Conservation (phyloP, 2,113 vertebrate genomes). For the Trinectes maculatus region DNA sequence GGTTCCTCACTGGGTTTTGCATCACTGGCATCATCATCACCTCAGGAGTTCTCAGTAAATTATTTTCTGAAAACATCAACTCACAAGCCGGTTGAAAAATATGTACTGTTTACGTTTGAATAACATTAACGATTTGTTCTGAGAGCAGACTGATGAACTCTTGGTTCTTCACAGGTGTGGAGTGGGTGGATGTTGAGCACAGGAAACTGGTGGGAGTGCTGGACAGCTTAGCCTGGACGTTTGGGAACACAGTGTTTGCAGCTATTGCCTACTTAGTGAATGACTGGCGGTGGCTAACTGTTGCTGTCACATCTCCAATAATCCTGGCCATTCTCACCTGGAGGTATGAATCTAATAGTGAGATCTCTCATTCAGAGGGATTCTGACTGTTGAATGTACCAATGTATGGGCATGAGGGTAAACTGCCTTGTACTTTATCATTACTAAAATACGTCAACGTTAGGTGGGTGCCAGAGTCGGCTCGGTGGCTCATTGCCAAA, state of each 20-base stretch:
- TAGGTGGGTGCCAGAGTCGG: slow-evolving; percentile 94
- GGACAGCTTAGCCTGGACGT: slow-evolving; percentile 78
- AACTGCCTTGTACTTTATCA: neutral
- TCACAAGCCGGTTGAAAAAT: too few relatives aligned
- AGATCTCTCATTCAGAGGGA: neutral
- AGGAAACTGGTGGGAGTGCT: slow-evolving; percentile 77
- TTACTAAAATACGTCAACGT: neutral
- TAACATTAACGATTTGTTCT: too few relatives aligned
- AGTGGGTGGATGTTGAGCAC: slow-evolving; percentile 83
- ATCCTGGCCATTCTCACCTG: slow-evolving; percentile 70
- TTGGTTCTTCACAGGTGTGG: slow-evolving; percentile 71
- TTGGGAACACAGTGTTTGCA: slow-evolving; percentile 64
- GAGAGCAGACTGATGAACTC: neutral
- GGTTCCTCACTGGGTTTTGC: slow-evolving; percentile 81
- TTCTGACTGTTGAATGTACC: neutral
- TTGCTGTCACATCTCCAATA: slow-evolving; percentile 74
- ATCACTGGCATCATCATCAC: slow-evolving; percentile 80
- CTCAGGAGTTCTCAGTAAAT: slow-evolving; percentile 76
- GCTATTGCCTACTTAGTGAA: slow-evolving; percentile 75
- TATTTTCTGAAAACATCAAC: too few relatives aligned
- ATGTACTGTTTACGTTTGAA: too few relatives aligned
- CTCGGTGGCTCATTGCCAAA: slow-evolving; percentile 90
- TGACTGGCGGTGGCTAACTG: slow-evolving; percentile 78
- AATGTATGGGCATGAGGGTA: neutral
- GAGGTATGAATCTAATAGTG: slow-evolving; percentile 67